phyloP scores from a whole-genome alignment of 2,888 invertebrate species.

The Dryobotodes eremita region DNA sequence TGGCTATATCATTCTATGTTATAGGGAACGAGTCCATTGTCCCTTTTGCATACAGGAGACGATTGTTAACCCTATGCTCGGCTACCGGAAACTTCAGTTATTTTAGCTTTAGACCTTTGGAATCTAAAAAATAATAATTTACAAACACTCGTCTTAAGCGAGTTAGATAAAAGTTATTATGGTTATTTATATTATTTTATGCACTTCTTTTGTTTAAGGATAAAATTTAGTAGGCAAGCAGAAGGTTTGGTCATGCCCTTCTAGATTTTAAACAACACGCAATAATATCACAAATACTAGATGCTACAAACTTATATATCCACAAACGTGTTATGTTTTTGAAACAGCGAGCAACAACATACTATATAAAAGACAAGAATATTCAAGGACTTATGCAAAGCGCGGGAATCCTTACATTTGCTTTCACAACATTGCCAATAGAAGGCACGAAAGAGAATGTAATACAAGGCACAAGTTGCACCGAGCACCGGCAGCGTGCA shows the following conservation, averaged over 20 bases:
- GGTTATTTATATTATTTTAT: background rate
- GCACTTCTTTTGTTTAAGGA: too few relatives aligned
- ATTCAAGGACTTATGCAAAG: constrained; percentile 53
- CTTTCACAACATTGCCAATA: constrained; percentile 57
- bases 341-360: constrained; percentile 8
- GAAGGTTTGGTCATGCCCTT: background rate
- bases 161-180: background rate
- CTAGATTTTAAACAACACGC: background rate
- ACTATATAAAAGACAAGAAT: constrained; percentile 18
- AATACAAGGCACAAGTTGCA: constrained; percentile 81
- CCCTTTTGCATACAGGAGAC: constrained; percentile 5
- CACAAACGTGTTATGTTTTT: background rate
- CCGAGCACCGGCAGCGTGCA: constrained; percentile 76
- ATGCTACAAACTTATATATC: background rate
- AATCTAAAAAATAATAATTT: background rate
- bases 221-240: background rate
- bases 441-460: constrained; percentile 71
- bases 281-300: background rate
- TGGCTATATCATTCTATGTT: background rate
- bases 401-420: constrained; percentile 53
- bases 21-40: background rate
- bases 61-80: constrained; percentile 8
- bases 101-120: background rate
- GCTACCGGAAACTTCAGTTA: background rate
- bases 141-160: background rate